Evolutionary conservation across 2,113 vertebrate genomes (phyloP), one percentile per base, ranked within the genome.

Genomic region (Tragulus kanchil): DNA sequence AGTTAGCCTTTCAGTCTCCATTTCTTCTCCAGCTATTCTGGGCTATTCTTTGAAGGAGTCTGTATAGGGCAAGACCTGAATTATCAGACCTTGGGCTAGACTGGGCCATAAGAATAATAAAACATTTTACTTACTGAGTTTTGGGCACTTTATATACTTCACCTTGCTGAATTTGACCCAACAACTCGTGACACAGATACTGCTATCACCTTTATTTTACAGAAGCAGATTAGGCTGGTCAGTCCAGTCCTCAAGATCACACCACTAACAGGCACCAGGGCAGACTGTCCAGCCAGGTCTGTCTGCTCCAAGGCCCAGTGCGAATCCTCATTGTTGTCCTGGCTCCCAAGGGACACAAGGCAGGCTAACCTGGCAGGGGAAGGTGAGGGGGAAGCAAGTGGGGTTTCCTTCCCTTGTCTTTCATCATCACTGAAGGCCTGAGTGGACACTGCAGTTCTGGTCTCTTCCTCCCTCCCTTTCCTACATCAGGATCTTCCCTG

Each of bases 331-430:
- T 9, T 77, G 52, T 21, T 71, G 14, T 58, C 78, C 67, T 59
- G 23, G 14, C 23, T 54, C 65, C n/a, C 17, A 11, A 1, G 21
- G 65, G 52, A 79, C 10, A 48, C 4, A 8, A 54, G 25, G 52
- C 15, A 26, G 50, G 26, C 75, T 61, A 67, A 26, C 16, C 48
- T 50, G 23, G 65, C 90, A 69, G 69, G 8, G 13, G 15, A 1
- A 3, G 21, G 45, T 0, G 8, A 17, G 0, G 28, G 1, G 17
- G 31, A 23, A 12, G 19, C 26, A 17, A 50, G 0, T 0, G 2
- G 8, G 5, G 14, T 16, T 84, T 89, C 61, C 12, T 4, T 31
- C 25, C 56, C 42, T 48, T 10, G 13, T 50, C 45, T 54, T 8
- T 54, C n/a, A 19, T 81, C 59, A 13, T 17, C 45, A 13, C 78